A percentile compares a stretch with the other conserved stretches of the same genome.
These are phyloP conservation scores for Agrochola lychnidis DNA, from an alignment of 2,888 invertebrate species.

Conservation along the genomic window DNA sequence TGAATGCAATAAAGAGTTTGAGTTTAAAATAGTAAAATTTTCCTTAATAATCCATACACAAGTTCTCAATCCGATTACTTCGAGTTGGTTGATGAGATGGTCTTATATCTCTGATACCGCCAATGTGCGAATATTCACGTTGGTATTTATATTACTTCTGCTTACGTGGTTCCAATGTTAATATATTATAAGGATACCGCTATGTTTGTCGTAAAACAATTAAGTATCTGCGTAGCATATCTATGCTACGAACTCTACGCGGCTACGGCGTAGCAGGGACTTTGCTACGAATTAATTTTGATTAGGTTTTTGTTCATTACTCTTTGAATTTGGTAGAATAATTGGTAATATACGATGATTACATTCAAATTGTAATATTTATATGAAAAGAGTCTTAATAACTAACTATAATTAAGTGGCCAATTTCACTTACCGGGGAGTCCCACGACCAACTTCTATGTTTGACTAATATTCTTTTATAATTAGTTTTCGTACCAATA, in stretches of 20 bases:
- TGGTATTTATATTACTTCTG: slow-evolving; percentile 39
- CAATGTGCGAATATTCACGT: slow-evolving; percentile 1
- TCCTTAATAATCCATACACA: background rate
- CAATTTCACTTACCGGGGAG: background rate
- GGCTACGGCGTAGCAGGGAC: slow-evolving; percentile 34
- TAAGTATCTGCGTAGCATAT: background rate
- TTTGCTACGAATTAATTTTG: slow-evolving; percentile 17
- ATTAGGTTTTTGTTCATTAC: background rate
- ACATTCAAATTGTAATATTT: background rate
- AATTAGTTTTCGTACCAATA: background rate
- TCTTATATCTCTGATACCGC: background rate
- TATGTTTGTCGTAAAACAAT: slow-evolving; percentile 6
- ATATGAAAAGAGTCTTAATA: background rate
- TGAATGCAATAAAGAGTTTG: too few relatives aligned
- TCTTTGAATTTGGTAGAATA: background rate
- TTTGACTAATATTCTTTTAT: background rate
- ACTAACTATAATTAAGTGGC: background rate
- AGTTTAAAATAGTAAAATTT: too few relatives aligned
- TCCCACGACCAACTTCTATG: background rate
- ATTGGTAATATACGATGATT: background rate
- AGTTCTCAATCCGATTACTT: slow-evolving; percentile 30
- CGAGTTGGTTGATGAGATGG: background rate
- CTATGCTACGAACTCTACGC: slow-evolving; percentile 4
- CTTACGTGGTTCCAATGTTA: slow-evolving; percentile 5
- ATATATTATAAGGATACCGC: slow-evolving; percentile 1